Conservation (phyloP, 2,797 vertebrate genomes). For the Gymnodraco acuticeps region DNA sequence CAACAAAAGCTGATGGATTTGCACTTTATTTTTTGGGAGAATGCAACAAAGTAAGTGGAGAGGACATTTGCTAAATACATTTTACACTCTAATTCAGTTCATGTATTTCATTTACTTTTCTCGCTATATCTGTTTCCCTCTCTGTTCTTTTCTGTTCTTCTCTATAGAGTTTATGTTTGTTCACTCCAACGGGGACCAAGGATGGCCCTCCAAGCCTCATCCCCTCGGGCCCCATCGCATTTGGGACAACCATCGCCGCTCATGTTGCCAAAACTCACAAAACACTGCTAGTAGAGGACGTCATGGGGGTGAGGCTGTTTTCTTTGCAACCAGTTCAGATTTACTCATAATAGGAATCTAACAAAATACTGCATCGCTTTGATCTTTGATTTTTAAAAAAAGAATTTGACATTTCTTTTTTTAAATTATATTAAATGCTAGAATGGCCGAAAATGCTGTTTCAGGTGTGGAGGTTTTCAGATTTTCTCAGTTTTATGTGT, state of each 20-base stretch:
- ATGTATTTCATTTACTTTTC: constrained; percentile 16
- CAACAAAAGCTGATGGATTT: constrained; percentile 99
- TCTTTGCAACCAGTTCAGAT: not conserved
- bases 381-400: not conserved
- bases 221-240: constrained; percentile 92
- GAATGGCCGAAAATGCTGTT: too few relatives aligned
- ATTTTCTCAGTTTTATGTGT: too few relatives aligned
- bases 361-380: constrained; percentile 2
- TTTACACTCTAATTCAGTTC: not conserved
- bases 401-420: too few relatives aligned
- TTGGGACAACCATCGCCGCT: constrained; percentile 95
- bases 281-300: constrained; percentile 95
- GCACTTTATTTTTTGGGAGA: constrained; percentile 99
- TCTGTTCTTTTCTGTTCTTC: constrained; percentile 42
- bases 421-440: too few relatives aligned
- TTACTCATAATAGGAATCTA: not conserved
- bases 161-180: constrained; percentile 94
- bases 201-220: constrained; percentile 92
- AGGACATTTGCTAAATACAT: not conserved
- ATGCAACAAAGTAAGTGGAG: constrained; percentile 98
- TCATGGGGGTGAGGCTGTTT: constrained; percentile 90
- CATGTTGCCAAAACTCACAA: constrained; percentile 97
- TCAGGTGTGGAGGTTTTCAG: too few relatives aligned
- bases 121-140: constrained; percentile 24
- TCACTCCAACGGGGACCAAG: constrained; percentile 93